A percentile compares a stretch with the other conserved stretches of the same genome.
Conservation (phyloP, 2,888 invertebrate genomes). For the Acanthococcus lagerstroemiae region DNA sequence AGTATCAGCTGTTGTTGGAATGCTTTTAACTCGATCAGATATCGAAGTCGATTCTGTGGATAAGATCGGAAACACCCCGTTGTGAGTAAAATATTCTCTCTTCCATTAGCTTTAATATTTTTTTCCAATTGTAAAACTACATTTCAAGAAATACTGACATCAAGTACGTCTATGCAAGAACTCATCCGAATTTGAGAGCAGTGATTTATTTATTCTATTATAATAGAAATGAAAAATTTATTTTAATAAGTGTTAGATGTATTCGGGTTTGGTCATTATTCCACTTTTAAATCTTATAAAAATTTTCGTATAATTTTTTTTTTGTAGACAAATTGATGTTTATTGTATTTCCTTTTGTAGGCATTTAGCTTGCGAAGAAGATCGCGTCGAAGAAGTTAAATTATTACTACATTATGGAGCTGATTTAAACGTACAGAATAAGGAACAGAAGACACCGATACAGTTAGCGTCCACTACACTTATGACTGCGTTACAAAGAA, state of each 20-base stretch:
- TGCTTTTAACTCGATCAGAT: conserved; percentile 51
- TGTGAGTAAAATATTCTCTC: conserved; percentile 57
- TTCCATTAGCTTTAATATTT: too few relatives aligned
- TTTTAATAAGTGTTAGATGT: too few relatives aligned
- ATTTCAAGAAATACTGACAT: too few relatives aligned
- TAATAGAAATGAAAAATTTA: not conserved
- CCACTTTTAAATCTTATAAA: too few relatives aligned
- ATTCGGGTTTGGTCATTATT: too few relatives aligned
- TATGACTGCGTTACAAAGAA: not conserved
- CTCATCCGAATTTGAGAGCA: not conserved
- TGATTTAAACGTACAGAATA: conserved; percentile 50
- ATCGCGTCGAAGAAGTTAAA: conserved; percentile 55
- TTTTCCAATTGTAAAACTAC: too few relatives aligned
- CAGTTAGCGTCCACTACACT: conserved; percentile 42
- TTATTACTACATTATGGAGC: conserved; percentile 58
- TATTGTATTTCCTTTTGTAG: conserved; percentile 45
- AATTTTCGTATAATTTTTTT: too few relatives aligned
- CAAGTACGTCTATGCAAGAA: too few relatives aligned
- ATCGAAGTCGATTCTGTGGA: conserved; percentile 51
- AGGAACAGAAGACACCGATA: conserved; percentile 55
- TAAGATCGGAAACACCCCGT: conserved; percentile 61
- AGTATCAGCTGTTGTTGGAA: conserved; percentile 54
- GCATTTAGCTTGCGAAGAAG: conserved; percentile 74
- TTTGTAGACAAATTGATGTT: too few relatives aligned
- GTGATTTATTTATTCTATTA: not conserved